Base-by-base conservation (phyloP, 2,113 vertebrate species). In the Planiliza haematocheilus region DNA sequence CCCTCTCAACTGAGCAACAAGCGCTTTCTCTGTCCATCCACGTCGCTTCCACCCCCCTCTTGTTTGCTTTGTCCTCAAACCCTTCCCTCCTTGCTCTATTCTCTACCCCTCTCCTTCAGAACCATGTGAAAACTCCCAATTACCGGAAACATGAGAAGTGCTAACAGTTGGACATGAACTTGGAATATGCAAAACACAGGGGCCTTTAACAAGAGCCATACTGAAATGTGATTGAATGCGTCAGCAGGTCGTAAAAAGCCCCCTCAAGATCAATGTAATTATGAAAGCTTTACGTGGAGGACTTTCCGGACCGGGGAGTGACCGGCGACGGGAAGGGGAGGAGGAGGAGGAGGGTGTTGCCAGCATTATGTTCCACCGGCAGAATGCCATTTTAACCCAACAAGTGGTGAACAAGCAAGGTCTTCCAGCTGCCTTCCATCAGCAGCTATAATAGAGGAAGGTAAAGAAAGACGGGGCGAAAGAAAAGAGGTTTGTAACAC, bases 61-160 rank as follows among this genome's bases (percentile, higher is more conserved):
- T 45, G 21, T 71, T 74, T 61, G 48, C 46, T n/a, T 58, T 72
- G 12, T 79, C 69, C 43, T 58, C 55, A 49, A 14, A 39, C 30
- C 36, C 34, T 36, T 50, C 53, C 43, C 41, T 57, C 56, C 8
- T 21, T 65, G 49, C n/a, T 61, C 42, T 79, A 58, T 37, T 64
- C 64, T 68, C 30, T 18, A 43, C 18, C 50, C 81, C 50, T 70
- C 65, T 81, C 62, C 43, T 59, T 61, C 45, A 70, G 76, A 69
- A 74, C 77, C 83, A 77, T 87, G 85, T 92, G 88, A 92, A 93
- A 93, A 88, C 72, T 89, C 74, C 79, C 89, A 92, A 91, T 93
- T 92, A 91, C 79, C 39, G 80, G 85, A 88, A 89, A 85, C 83
- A 64, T 8, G 59, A 89, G 77, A 87, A 50, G 79, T 18, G 69